A percentile compares a stretch with the other conserved stretches of the same genome.
These are phyloP conservation scores for Cactoblastis cactorum DNA, from an alignment of 2,888 invertebrate genomes.

Conservation along the genomic window DNA sequence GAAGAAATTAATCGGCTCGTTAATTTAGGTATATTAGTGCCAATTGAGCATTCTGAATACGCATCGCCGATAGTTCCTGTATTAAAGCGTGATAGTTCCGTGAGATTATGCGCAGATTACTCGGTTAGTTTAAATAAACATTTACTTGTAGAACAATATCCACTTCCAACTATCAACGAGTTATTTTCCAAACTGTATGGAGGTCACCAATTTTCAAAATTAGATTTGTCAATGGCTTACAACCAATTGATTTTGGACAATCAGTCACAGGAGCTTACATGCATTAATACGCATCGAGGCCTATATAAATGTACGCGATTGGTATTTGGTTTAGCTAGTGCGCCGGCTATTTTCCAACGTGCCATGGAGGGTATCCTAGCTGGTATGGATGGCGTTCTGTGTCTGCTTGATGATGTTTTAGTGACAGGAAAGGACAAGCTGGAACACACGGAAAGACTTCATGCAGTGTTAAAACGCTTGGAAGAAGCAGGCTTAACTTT, in stretches of 20 bases:
- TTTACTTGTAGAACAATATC: slow-evolving; percentile 24
- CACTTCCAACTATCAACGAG: slow-evolving; percentile 22
- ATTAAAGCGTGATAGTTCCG: slow-evolving; percentile 20
- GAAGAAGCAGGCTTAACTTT: background rate
- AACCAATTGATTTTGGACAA: slow-evolving; percentile 14
- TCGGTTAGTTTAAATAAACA: slow-evolving; percentile 25
- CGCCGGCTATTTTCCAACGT: background rate
- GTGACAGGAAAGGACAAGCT: background rate
- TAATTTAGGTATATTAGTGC: background rate
- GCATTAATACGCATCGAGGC: background rate
- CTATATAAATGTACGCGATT: background rate
- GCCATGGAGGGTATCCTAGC: background rate
- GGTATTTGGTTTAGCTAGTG: background rate
- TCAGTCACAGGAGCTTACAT: background rate
- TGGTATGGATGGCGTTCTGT: background rate
- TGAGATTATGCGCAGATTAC: slow-evolving; percentile 24
- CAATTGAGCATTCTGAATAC: slow-evolving; percentile 19
- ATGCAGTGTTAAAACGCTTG: background rate
- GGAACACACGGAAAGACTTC: background rate
- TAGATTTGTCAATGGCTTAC: slow-evolving; percentile 25
- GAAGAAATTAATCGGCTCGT: no score
- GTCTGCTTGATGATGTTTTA: background rate
- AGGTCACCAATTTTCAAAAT: slow-evolving; percentile 19
- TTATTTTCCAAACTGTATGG: slow-evolving; percentile 24
- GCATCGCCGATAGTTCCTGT: slow-evolving; percentile 23